Percentiles rank a stretch among this genome's conserved stretches.
Evolutionary conservation across 2,797 vertebrate species (phyloP).

Genomic region (Karalla daura): DNA sequence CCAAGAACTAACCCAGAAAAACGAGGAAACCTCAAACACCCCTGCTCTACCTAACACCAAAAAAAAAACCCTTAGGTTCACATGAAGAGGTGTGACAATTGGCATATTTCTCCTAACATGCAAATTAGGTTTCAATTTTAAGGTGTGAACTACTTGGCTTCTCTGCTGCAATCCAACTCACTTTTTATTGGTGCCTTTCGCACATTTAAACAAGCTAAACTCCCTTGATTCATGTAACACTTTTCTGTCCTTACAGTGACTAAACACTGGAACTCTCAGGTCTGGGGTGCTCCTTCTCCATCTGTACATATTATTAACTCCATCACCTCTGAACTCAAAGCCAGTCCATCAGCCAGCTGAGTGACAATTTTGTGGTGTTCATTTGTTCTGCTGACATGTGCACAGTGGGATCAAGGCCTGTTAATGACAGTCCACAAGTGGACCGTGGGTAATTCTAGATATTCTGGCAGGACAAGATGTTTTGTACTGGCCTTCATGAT

Average conservation of each 20-base stretch:
- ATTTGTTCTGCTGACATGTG: conserved; percentile 23
- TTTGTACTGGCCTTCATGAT: conserved; percentile 14
- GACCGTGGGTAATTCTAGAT: conserved; percentile 8
- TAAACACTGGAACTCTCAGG: background rate
- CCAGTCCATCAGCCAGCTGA: conserved; percentile 16
- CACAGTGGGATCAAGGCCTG: background rate
- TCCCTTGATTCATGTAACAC: background rate
- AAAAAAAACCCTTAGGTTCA: background rate
- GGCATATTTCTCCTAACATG: background rate
- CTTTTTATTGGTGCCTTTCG: background rate
- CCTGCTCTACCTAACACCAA: background rate
- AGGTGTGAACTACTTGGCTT: background rate
- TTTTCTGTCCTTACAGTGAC: background rate
- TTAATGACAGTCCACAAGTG: conserved; percentile 26
- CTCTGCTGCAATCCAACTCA: background rate
- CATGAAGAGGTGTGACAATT: background rate
- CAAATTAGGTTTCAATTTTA: background rate
- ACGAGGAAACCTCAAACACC: no score
- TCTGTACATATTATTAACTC: conserved; percentile 7
- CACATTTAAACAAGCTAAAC: background rate
- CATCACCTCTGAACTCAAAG: conserved; percentile 5
- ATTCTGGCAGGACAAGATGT: background rate
- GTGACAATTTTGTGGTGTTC: conserved; percentile 12
- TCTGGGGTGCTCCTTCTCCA: background rate
- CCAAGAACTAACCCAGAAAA: no score